Conservation (phyloP, 2,797 vertebrate genomes). For the Clamator glandarius region DNA sequence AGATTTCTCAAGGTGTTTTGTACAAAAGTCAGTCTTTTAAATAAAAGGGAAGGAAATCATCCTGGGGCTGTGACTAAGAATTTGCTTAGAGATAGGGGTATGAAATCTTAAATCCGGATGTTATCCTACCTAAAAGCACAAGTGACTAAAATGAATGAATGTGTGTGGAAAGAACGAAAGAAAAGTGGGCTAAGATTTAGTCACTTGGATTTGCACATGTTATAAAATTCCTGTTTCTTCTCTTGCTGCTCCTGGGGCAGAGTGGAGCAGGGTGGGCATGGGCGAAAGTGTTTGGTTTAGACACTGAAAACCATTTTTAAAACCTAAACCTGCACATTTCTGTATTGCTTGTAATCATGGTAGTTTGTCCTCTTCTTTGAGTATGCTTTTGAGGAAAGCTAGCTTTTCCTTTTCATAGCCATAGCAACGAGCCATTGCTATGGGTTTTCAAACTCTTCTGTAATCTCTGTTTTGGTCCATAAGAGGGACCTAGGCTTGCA, state of each 20-base stretch:
- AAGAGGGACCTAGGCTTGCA: neutral
- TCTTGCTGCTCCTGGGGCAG: neutral
- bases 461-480: neutral
- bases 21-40: neutral
- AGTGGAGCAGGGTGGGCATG: neutral
- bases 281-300: neutral
- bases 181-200: neutral
- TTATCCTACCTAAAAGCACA: neutral
- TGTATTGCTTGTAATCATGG: neutral
- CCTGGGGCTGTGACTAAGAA: neutral
- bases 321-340: neutral
- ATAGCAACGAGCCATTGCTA: neutral
- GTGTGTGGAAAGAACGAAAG: neutral
- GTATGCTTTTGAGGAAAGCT: neutral
- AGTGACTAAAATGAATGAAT: neutral
- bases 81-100: neutral
- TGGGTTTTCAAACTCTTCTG: neutral
- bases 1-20: neutral
- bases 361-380: neutral
- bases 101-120: neutral
- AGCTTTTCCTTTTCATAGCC: neutral
- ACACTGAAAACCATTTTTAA: neutral
- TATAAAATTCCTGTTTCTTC: neutral
- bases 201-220: accelerated
- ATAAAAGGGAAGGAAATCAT: neutral